Base-by-base conservation (phyloP, 1,140 invertebrate genomes). In the Macrocentrus cingulum region DNA sequence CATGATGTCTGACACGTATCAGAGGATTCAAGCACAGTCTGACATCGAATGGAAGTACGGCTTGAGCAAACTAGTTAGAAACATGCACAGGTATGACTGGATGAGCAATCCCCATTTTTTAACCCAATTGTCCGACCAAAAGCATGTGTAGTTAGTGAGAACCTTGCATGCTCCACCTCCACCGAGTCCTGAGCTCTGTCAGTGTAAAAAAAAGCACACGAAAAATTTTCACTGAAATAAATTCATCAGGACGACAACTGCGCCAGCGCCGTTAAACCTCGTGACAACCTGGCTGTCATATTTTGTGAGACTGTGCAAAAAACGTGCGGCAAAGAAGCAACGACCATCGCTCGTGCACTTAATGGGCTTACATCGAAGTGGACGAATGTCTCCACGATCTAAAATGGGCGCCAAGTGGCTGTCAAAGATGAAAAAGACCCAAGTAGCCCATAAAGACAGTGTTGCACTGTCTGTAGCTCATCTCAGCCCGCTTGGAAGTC, bases 21-120 rank as follows among this genome's bases (percentile, higher is more conserved):
- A 99, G 77, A 85, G 96, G 68, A 99, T 99, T 75, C 90, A 98
- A 84, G 94, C 96, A 39, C 96, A 99, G 85, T 99, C 97, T n/a
- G 97, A 99, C 80, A 98, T 97, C 66, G 97, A 99, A 80, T 99
- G 97, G 97, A 99, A 99, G 80, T 99, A 97, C 74, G 97, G 97
- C 23, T 80, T 99, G 66, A 98, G 97, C 39, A 99, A 99, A 82
- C 84, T 99, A 65, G 98, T 99, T 70, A 84, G 96, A 63, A 97
- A 97, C 72, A 99, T 99, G 96, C 96, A 98, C 80, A 88, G 77
- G 77, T 80, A 65, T 68, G 65, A 51, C 22, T 34, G 15, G 16
- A 20, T 32, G 15, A 16, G 23, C n/a, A n/a, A n/a, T n/a, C n/a
- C n/a, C n/a, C n/a, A 45, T 29, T 55, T 39, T 13, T 52, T 36